Base-by-base conservation (phyloP, 2,888 invertebrate species). In the Orthosia gothica region DNA sequence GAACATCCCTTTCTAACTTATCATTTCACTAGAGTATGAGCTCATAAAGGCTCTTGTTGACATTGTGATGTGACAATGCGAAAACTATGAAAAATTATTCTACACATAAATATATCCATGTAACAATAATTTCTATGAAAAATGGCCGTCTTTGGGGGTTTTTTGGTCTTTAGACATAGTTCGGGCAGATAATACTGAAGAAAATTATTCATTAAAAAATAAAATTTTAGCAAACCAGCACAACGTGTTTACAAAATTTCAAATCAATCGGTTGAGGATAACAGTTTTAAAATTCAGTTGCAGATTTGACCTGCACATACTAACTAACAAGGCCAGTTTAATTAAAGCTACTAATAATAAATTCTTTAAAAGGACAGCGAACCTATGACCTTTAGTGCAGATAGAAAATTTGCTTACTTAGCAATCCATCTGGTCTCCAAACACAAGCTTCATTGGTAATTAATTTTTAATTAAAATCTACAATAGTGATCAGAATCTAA, bases 381-480 rank as follows among this genome's bases (percentile, higher is more conserved):
- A 66, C 15, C 15, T 16, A 7, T 26, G 23, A 58, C 59, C 45
- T 20, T 26, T 20, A 45, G 12, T 40, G 9, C 18, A 58, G 47
- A 68, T 23, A 76, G 16, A 75, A 67, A 54, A 54, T 3, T 5
- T 15, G 18, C 59, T 23, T n/a, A 66, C 15, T 58, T 18, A 40
- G 13, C 12, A 16, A 67, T 20, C 11, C 13, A 13, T 45, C 58
- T 15, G 11, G 1, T 58, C 20, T 1, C 49, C 5, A 57, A 64
- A 65, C 23, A 58, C 5, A 13, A 26, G 18, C 58, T 71, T 59
- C 18, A 16, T 16, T 26, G 13, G 16, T 18, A 20, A 64, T 67
- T 74, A 59, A 1, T 74, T 81, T 81, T 62, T 58, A 70, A 79
- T 76, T 58, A 68, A 78, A 67, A 82, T 58, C 40, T 13, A 81